Base-by-base conservation (phyloP, 2,888 invertebrate genomes). In the Andrena praecox region DNA sequence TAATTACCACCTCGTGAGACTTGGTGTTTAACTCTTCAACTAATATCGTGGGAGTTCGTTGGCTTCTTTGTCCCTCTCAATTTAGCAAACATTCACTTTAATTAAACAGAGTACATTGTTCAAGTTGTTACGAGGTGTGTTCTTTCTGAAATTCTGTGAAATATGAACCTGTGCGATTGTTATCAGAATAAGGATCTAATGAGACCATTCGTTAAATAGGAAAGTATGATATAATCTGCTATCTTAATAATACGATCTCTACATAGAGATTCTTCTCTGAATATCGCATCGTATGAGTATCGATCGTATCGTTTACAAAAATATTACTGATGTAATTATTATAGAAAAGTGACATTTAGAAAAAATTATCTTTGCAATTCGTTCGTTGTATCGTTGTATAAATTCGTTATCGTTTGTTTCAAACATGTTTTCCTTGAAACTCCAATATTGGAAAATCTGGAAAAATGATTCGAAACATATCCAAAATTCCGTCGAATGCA, bases 1-100 rank as follows among this genome's bases (percentile, higher is more conserved):
- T 78, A 78, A 78, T 78, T 78, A 72, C 72, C 72, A n/a, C 67
- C 67, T 78, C 77, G 71, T 67, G 72, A 60, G 71, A 71, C 56
- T 72, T 52, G 66, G 62, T 72, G 62, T 72, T 78, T 78, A 78
- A 72, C 67, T 71, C 72, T 62, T 62, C 67, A 74, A 72, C 77
- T 72, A 59, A 71, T 78, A 72, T 72, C 77, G 72, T 77, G 73
- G 67, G 66, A 77, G 54, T 48, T 62, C 62, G 56, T 63, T 56
- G 50, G 64, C 31, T 72, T 50, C 64, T 64, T 60, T 60, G 75
- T 60, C 35, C 20, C 62, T 12, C 12, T 50, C 62, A 12, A 71
- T 60, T 62, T 62, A 63, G n/a, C 20, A 50, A 31, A 62, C 50
- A 31, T 29, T 33, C 50, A 31, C 8, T 71, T 67, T 54, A 50